Evolutionary conservation across 2,797 vertebrate genomes (phyloP).

Genomic region (Aulostomus chinensis): DNA sequence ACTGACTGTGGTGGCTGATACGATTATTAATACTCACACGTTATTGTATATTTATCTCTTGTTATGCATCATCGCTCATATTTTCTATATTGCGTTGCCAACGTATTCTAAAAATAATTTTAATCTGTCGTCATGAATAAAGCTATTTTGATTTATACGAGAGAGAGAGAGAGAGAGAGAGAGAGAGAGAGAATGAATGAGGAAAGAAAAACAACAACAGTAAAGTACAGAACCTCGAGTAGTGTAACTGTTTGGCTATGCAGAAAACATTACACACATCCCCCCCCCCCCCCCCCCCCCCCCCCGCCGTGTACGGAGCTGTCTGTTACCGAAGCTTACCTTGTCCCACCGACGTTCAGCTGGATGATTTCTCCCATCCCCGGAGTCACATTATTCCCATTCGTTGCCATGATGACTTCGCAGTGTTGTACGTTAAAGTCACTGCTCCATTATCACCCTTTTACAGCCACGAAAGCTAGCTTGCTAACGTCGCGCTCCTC

Average conservation of each 20-base stretch:
- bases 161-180: no score
- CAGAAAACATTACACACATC: slow-evolving; percentile 7
- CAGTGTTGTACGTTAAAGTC: not conserved
- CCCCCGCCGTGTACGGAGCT: not conserved
- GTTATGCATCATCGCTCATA: no score
- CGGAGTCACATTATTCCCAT: slow-evolving; percentile 77
- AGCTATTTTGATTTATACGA: no score
- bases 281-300: not conserved
- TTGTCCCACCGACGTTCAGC: slow-evolving; percentile 94
- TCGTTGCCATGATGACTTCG: slow-evolving; percentile 84
- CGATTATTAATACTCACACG: no score
- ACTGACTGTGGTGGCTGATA: no score
- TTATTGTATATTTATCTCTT: no score
- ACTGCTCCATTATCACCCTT: slow-evolving; percentile 6
- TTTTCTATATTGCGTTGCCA: no score
- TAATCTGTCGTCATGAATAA: no score
- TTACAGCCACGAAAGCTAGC: slow-evolving; percentile 46
- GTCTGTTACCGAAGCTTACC: slow-evolving; percentile 72
- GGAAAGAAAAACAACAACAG: no score
- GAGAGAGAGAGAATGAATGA: no score
- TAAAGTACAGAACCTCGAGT: no score
- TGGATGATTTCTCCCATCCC: slow-evolving; percentile 95
- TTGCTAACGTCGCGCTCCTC: slow-evolving; percentile 46
- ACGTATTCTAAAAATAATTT: no score
- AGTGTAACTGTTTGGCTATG: not conserved